A percentile compares a stretch with the other conserved stretches of the same genome.
Evolutionary conservation across 2,888 invertebrate genomes (phyloP).

Genomic region (Chalcosyrphus nemorum): DNA sequence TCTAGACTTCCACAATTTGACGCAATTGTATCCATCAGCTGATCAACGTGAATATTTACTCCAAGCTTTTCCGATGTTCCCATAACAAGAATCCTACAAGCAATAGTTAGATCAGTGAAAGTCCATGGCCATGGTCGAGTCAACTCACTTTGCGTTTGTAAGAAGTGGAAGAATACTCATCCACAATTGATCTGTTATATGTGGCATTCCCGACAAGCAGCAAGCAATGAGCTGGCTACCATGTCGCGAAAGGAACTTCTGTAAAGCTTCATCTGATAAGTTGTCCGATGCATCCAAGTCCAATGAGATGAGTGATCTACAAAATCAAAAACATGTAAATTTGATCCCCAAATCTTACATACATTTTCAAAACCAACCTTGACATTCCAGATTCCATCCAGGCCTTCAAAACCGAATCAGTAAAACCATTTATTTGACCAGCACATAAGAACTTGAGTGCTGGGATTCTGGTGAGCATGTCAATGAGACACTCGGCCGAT

Average conservation of each 20-base stretch:
- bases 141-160: slow-evolving; percentile 91
- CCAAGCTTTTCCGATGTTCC: slow-evolving; percentile 98
- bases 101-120: too few species aligned
- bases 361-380: slow-evolving; percentile 83
- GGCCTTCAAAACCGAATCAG: slow-evolving; percentile 95
- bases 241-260: slow-evolving; percentile 94
- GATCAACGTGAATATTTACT: slow-evolving; percentile 98
- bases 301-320: slow-evolving; percentile 90
- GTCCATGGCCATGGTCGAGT: too few species aligned
- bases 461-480: slow-evolving; percentile 94
- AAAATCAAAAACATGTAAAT: slow-evolving; percentile 7
- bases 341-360: too few species aligned
- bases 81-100: slow-evolving; percentile 94
- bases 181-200: slow-evolving; percentile 99
- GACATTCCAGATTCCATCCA: slow-evolving; percentile 94
- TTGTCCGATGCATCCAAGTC: slow-evolving; percentile 98
- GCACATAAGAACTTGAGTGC: slow-evolving; percentile 94
- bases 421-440: slow-evolving; percentile 98
- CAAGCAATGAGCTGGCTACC: slow-evolving; percentile 95
- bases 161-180: slow-evolving; percentile 96
- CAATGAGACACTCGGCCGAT: slow-evolving; percentile 95
- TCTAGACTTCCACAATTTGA: slow-evolving; percentile 94
- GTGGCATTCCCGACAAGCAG: slow-evolving; percentile 96
- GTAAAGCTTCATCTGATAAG: slow-evolving; percentile 94
- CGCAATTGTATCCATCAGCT: slow-evolving; percentile 98